Percentiles rank a stretch among this genome's conserved stretches.
These are phyloP conservation scores for Orthonychiurus folsomi DNA, from an alignment of 2,888 invertebrate genomes.

Conservation along the genomic window DNA sequence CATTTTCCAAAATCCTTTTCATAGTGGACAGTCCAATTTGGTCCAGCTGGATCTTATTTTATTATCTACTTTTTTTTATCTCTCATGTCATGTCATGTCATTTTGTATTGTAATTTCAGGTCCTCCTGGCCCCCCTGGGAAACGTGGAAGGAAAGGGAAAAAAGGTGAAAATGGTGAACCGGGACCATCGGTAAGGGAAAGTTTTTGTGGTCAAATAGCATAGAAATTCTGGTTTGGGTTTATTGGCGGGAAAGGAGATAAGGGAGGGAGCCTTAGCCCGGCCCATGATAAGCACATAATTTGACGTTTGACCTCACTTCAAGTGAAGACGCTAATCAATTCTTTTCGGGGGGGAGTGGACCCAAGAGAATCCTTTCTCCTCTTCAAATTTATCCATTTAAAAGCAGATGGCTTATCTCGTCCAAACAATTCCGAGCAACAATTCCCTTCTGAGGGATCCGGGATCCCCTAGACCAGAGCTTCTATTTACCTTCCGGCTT, in stretches of 20 bases:
- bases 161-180: conserved; percentile 76
- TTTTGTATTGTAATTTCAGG: conserved; percentile 8
- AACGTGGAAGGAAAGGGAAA: conserved; percentile 79
- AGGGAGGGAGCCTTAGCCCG: background rate
- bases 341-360: no score
- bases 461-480: no score
- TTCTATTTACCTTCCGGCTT: no score
- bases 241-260: background rate
- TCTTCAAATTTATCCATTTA: no score
- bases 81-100: background rate
- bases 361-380: no score
- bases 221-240: background rate
- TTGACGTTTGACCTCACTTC: background rate
- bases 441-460: no score
- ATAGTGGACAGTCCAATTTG: no score
- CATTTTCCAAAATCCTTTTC: background rate
- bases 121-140: conserved; percentile 60
- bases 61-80: background rate
- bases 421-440: no score
- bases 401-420: no score
- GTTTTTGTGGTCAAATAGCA: background rate
- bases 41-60: no score
- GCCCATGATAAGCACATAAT: background rate
- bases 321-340: no score
- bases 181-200: conserved; percentile 61